Evolutionary conservation across 2,888 invertebrate species (phyloP).

Genomic region (Lochmaea capreae): DNA sequence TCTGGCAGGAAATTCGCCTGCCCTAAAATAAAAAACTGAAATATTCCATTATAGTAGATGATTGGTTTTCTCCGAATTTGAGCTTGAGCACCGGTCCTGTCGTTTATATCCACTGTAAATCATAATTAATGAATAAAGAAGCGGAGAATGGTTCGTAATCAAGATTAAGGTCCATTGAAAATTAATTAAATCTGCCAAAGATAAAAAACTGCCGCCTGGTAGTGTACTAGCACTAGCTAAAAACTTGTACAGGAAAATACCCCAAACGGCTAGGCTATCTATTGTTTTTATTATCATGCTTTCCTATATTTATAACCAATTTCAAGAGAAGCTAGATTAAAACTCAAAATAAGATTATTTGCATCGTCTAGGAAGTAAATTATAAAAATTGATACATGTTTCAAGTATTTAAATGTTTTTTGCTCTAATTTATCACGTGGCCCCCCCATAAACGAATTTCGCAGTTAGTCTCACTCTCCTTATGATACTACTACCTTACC

Average conservation of each 20-base stretch:
- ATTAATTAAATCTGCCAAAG: conserved; percentile 39
- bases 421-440: too few species aligned
- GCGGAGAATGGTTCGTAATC: conserved; percentile 35
- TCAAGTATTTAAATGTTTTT: too few species aligned
- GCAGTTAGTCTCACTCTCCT: too few species aligned
- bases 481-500: too few species aligned
- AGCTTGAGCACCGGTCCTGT: background rate
- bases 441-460: too few species aligned
- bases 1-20: too few species aligned
- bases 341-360: too few species aligned
- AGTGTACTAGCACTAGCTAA: conserved; percentile 35
- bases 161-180: conserved; percentile 42
- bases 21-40: too few species aligned
- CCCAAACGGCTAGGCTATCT: conserved; percentile 39
- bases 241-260: conserved; percentile 37
- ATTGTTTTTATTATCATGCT: background rate
- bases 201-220: conserved; percentile 30
- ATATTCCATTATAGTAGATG: too few species aligned
- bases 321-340: too few species aligned
- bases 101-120: conserved; percentile 10
- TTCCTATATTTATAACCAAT: background rate
- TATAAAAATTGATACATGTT: too few species aligned
- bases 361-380: too few species aligned
- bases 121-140: conserved; percentile 36
- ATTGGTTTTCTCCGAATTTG: background rate